phyloP scores from a whole-genome alignment of 1,140 invertebrate genomes.

The Dufourea novaeangliae region DNA sequence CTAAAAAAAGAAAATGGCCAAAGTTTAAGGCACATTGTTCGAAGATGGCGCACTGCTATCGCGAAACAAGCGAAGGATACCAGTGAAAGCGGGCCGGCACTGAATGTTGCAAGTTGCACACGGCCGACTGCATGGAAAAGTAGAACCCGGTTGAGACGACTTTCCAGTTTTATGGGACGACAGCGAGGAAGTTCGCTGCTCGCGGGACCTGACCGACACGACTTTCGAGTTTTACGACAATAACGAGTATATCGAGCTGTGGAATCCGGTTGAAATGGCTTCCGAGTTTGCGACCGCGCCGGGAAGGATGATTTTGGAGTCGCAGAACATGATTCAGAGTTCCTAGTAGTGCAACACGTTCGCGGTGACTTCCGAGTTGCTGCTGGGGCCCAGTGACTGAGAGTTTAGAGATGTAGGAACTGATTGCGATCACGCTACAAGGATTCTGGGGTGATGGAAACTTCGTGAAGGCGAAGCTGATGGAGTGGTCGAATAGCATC shows the following conservation, averaged over 20 bases:
- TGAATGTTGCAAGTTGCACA: background rate
- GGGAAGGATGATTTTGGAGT: too few relatives aligned
- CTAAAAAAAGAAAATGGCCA: background rate
- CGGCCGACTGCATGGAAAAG: background rate
- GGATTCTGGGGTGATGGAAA: too few relatives aligned
- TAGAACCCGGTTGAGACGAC: background rate
- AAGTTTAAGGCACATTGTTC: background rate
- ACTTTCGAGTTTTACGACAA: slow-evolving; percentile 1
- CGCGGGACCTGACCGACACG: background rate
- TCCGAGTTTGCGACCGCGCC: too few relatives aligned
- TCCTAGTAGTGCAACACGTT: background rate
- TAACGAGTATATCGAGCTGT: too few relatives aligned
- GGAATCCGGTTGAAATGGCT: too few relatives aligned
- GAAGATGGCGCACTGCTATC: background rate
- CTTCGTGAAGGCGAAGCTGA: too few relatives aligned
- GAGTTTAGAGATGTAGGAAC: background rate
- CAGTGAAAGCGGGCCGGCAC: background rate
- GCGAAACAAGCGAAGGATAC: background rate
- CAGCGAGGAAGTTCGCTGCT: background rate
- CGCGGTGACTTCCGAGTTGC: slow-evolving; percentile 2
- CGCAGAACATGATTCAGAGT: too few relatives aligned
- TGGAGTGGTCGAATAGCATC: too few relatives aligned
- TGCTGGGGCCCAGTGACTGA: too few relatives aligned
- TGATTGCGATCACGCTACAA: too few relatives aligned
- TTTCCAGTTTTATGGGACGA: background rate